Base-by-base conservation (phyloP, 1,140 invertebrate species). In the Drosophila willistoni region DNA sequence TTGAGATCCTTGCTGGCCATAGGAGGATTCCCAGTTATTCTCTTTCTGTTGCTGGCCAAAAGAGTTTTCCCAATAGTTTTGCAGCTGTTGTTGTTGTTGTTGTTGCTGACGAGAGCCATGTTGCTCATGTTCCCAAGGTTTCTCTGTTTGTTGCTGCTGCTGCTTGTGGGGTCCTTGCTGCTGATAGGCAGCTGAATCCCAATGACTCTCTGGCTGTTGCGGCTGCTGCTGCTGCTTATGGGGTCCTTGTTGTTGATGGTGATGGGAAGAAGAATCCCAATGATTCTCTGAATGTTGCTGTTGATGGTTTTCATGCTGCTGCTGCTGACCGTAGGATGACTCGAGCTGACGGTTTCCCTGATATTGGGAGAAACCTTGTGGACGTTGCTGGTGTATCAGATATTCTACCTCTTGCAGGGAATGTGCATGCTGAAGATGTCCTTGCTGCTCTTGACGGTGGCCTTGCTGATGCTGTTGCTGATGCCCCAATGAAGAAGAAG, bases 371-470 rank as follows among this genome's bases (percentile, higher is more conserved):
- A 63, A 29, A 1, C 12, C n/a, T 51, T 57, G 64, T 14, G 25
- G 55, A 2, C 22, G 57, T 29, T 69, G 68, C 22, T 70, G 68
- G 10, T 51, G 39, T 7, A 33, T 60, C 61, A 22, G 7, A 19
- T 7, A 51, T 47, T 39, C 44, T 19, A 6, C 73, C 59, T 63
- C 39, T 29, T 63, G 19, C 13, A 47, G 6, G 3, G 25, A 10
- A 6, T 55, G 36, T 0, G 6, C 10, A 25, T 69, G 67, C 12
- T 67, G 54, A 9, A 7, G 22, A 2, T 36, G 29, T 7, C 9
- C 41, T 1, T 65, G 41, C 4, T 59, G 69, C 19, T 72, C 68
- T 25, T 71, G 60, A 4, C 14, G 6, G 12, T 57, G 14, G 0
- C 44, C 44, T 10, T 56, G 55, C 10, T 57, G 55, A 14, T 57